phyloP scores from a whole-genome alignment of 2,113 vertebrate species.

The Panthera uncia region DNA sequence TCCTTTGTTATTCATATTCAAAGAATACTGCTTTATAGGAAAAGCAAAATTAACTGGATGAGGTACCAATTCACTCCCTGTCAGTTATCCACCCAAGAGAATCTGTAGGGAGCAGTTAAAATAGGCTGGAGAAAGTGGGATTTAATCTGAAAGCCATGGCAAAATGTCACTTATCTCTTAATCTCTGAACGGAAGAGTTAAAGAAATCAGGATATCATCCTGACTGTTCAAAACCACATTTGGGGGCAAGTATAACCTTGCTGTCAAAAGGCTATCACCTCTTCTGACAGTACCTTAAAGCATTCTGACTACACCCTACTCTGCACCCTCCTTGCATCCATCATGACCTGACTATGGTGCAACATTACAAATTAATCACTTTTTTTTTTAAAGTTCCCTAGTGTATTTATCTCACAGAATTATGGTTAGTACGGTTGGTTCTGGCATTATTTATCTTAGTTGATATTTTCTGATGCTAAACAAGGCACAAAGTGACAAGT shows the following conservation, averaged over 20 bases:
- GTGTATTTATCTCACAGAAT: slow-evolving; percentile 23
- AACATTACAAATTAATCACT: neutral
- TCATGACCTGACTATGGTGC: neutral
- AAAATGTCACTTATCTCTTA: neutral
- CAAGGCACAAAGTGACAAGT: slow-evolving; percentile 17
- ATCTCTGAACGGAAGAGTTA: neutral
- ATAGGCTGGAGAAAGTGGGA: neutral
- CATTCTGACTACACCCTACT: neutral
- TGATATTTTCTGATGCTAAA: neutral
- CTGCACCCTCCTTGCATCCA: neutral
- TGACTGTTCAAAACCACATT: neutral
- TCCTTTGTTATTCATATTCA: neutral
- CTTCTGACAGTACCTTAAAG: neutral
- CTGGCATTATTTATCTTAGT: neutral
- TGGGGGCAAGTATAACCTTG: neutral
- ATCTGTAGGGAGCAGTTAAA: neutral
- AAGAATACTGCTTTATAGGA: slow-evolving; percentile 5
- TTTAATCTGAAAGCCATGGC: slow-evolving; percentile 4
- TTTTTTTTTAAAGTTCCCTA: neutral
- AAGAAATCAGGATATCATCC: neutral
- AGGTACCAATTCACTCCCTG: neutral
- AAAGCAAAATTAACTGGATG: slow-evolving; percentile 28
- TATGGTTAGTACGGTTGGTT: neutral
- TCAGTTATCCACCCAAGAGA: neutral
- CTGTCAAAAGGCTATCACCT: neutral